Evolutionary conservation across 2,888 invertebrate genomes (phyloP), one percentile per base, ranked within the genome.

Genomic region (Drosophila suboccidentalis): DNA sequence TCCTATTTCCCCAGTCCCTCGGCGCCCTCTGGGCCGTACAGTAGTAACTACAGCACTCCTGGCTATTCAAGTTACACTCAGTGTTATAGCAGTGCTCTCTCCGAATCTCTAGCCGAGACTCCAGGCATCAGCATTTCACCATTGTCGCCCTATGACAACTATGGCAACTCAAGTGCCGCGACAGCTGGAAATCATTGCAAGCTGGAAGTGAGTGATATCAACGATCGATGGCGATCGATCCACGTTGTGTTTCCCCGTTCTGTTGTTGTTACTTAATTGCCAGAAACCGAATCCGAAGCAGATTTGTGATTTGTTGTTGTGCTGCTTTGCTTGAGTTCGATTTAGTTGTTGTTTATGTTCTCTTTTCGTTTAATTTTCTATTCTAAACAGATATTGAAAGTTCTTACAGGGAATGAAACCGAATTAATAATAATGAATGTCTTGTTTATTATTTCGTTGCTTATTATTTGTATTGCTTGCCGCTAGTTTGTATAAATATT

Each of bases 91-190:
- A 82, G 88, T 59, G 90, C 86, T 17, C 72, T 91, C 47, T 81
- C 91, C 58, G 90, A 91, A 34, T 90, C 91, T 8, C 64, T 91
- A 68, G 91, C 91, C 54, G 75, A 85, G 61, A 91, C 91, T 46
- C 91, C 91, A 38, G 91, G 91, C 51, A 66, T 91, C n/a, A 91
- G 84, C 49, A 84, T 91, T 62, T 72, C 82, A 13, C 84, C 90
- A 32, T 32, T 90, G 61, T 59, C 47, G 54, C 57, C 47, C 47
- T 82, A 80, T 55, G 74, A 67, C 13, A 46, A 32, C 54, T 57
- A 36, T 46, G 65, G 62, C 55, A 69, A 60, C 19, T 8, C 49
- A 32, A 54, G n/a, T 46, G 17, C 67, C 22, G 22, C 61, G 38
- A 44, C 73, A 11, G 76, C 66, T 51, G 64, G 61, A 15, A 41